Evolutionary conservation across 2,888 invertebrate species (phyloP).

Genomic region (Leptinotarsa rubiginosa): DNA sequence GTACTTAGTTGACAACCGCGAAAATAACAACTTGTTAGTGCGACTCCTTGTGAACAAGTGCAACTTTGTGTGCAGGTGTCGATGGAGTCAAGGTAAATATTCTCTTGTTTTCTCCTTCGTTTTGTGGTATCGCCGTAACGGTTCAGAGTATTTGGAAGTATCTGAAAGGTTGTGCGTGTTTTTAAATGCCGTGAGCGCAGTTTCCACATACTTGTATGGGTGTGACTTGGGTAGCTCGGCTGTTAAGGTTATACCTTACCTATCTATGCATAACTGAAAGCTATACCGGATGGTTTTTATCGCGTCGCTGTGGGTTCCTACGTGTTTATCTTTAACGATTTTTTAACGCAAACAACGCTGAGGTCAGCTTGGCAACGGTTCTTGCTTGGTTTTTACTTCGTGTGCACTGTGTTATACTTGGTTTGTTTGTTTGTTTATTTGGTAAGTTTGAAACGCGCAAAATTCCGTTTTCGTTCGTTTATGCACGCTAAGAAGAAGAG

Average conservation of each 20-base stretch:
- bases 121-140: constrained; percentile 4
- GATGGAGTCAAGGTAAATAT: constrained; percentile 33
- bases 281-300: constrained; percentile 24
- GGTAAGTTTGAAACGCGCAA: neutral
- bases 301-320: neutral
- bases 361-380: constrained; percentile 12
- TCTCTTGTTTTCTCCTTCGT: constrained; percentile 19
- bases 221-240: constrained; percentile 21
- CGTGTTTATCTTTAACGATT: constrained; percentile 21
- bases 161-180: neutral
- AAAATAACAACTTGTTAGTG: constrained; percentile 36
- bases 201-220: constrained; percentile 22
- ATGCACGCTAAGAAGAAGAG: no score
- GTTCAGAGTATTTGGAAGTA: constrained; percentile 5
- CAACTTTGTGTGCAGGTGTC: constrained; percentile 35
- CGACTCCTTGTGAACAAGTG: constrained; percentile 40
- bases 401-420: neutral
- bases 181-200: neutral
- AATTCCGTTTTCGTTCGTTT: neutral
- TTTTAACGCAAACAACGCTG: neutral
- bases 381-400: neutral
- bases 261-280: constrained; percentile 24
- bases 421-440: neutral
- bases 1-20: constrained; percentile 50
- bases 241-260: constrained; percentile 3